These are phyloP conservation scores for Hirtodrosophila confusa DNA, from an alignment of 2,888 invertebrate species.

Conservation along the genomic window DNA sequence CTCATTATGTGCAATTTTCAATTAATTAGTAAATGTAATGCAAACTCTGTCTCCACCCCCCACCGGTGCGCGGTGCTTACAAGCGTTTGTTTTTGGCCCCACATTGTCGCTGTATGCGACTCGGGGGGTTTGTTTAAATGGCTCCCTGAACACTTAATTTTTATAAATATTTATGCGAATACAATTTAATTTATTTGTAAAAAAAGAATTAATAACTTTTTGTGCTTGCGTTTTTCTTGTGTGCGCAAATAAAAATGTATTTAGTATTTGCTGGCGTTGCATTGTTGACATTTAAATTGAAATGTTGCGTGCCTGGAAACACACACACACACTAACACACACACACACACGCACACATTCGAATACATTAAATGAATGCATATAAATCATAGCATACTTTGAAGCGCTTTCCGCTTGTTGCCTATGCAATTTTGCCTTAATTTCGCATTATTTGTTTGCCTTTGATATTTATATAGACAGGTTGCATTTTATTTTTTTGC, in stretches of 20 bases:
- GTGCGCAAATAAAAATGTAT: conserved; percentile 51
- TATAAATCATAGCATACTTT: conserved; percentile 70
- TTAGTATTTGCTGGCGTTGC: conserved; percentile 62
- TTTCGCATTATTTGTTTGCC: conserved; percentile 63
- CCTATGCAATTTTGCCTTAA: conserved; percentile 71
- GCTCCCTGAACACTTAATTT: conserved; percentile 77
- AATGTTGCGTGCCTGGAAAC: conserved; percentile 50
- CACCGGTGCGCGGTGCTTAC: too few species aligned
- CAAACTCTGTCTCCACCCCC: conserved; percentile 24
- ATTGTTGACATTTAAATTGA: conserved; percentile 78
- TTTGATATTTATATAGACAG: conserved; percentile 38
- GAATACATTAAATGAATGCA: conserved; percentile 50
- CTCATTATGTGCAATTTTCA: conserved; percentile 73
- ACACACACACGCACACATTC: conserved; percentile 5
- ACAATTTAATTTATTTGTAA: conserved; percentile 76
- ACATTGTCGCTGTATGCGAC: conserved; percentile 14
- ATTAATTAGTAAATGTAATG: conserved; percentile 78
- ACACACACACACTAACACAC: conserved; percentile 14
- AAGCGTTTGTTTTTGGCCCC: conserved; percentile 6
- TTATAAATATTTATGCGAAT: conserved; percentile 76
- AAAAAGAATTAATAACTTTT: conserved; percentile 48
- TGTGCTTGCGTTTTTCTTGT: conserved; percentile 44
- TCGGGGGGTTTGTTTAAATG: conserved; percentile 44
- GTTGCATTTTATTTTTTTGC: conserved; percentile 20
- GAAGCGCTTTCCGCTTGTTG: conserved; percentile 70